Base-by-base conservation (phyloP, 1,140 invertebrate genomes). In the Hypothenemus hampei region DNA sequence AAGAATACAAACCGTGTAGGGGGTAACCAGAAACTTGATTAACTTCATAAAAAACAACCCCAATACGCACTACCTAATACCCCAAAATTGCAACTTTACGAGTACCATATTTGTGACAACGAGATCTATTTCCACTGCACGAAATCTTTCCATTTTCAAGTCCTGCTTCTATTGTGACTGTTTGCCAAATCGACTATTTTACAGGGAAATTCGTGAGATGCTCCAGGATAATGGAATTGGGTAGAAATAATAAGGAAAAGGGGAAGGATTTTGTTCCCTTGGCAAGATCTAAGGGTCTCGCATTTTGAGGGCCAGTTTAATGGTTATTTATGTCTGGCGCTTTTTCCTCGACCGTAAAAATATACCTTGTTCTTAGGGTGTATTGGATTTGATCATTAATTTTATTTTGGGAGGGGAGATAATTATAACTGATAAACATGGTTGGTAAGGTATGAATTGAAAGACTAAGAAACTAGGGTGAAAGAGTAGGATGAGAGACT, bases 161-260 rank as follows among this genome's bases (percentile, higher is more conserved):
- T 19, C 44, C 26, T 29, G 16, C 24, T 13, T 15, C 16, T 29
- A n/a, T n/a, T n/a, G n/a, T n/a, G n/a, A n/a, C 24, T 10, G 16
- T 33, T 19, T 37, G 22, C 47, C 39, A 29, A n/a, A 40, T 21
- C 35, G n/a, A 37, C 31, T 49, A 49, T 49, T 49, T 49, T 21
- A 10, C 47, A 40, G 26, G 47, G 22, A 49, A 49, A 49, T 49
- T 37, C 16, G 35, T 35, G 8, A 21, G 33, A 49, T 49, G 31
- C 47, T 13, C 18, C 47, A 39, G 47, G 47, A 49, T 49, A 49
- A 49, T 49, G 47, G 47, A 49, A 49, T 49, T 49, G 47, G 47
- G 39, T 49, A 40, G 16, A 37, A 40, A 49, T n/a, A n/a, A n/a
- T 46, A 39, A 37, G 47, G 47, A 49, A 49, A 36, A 49, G 33